Conservation (phyloP, 2,113 vertebrate genomes). For the Emydura subglobosa region DNA sequence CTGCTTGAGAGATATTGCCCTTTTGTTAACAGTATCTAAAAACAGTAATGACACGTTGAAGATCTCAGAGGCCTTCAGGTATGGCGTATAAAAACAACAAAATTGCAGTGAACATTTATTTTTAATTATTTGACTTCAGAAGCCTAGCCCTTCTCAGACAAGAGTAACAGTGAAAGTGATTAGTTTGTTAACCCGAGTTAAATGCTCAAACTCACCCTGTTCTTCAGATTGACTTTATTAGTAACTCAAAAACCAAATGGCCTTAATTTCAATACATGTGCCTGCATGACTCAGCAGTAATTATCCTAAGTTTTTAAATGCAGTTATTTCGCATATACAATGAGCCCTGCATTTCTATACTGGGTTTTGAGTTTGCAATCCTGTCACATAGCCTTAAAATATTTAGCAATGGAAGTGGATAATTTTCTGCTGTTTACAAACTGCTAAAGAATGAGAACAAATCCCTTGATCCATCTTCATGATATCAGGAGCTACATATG, state of each 20-base stretch:
- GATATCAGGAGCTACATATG: neutral
- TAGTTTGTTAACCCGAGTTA: neutral
- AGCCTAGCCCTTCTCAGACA: too few relatives aligned
- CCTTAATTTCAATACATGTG: neutral
- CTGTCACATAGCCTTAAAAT: neutral
- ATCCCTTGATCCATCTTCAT: neutral
- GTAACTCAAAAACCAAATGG: neutral
- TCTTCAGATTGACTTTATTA: neutral
- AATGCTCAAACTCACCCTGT: neutral
- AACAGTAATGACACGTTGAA: too few relatives aligned
- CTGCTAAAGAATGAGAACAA: neutral
- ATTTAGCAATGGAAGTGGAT: neutral
- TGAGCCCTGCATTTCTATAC: neutral
- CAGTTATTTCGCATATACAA: neutral
- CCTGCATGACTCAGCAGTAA: neutral
- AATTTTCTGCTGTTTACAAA: constrained; percentile 15
- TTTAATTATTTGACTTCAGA: too few relatives aligned
- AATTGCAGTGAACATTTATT: neutral
- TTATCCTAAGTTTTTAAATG: neutral
- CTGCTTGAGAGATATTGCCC: too few relatives aligned
- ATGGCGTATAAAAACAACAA: neutral
- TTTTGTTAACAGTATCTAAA: too few relatives aligned
- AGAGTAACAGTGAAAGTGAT: too few relatives aligned
- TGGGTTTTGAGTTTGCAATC: neutral
- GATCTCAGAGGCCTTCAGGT: neutral